Evolutionary conservation across 1,140 invertebrate species (phyloP).

Genomic region (Gonioctena quinquepunctata): DNA sequence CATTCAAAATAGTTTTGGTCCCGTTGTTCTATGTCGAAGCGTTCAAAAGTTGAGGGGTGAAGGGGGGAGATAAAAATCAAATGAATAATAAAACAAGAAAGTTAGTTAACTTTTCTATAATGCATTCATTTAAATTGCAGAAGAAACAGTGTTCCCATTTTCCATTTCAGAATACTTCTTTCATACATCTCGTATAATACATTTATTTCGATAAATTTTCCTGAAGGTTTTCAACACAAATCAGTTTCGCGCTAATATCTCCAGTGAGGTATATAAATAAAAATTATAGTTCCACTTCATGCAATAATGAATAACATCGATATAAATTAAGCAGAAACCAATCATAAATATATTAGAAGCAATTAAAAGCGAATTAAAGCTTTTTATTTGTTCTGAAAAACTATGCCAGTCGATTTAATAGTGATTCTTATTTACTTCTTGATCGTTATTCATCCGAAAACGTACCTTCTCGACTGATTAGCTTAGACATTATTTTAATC

Average conservation of each 20-base stretch:
- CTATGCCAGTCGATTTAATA: not conserved
- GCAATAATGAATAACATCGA: not conserved
- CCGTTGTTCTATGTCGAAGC: no score
- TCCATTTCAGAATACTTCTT: no score
- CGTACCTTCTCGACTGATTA: not conserved
- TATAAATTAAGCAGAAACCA: not conserved
- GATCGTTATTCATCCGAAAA: not conserved
- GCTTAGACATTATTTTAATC: no score
- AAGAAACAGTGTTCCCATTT: no score
- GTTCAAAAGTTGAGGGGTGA: no score
- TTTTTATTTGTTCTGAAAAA: conserved; percentile 5
- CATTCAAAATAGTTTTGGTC: no score
- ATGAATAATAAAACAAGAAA: no score
- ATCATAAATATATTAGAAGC: conserved; percentile 5
- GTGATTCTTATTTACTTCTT: not conserved
- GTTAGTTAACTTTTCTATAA: no score
- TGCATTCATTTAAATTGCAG: no score
- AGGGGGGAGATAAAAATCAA: no score
- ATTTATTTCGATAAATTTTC: not conserved
- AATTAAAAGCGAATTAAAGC: conserved; percentile 11
- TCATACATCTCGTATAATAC: no score
- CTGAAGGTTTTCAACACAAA: not conserved
- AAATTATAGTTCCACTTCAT: not conserved
- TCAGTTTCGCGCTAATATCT: not conserved
- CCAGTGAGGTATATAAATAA: not conserved